Conservation (phyloP, 2,797 vertebrate species). For the Schizothorax lantsangensis region DNA sequence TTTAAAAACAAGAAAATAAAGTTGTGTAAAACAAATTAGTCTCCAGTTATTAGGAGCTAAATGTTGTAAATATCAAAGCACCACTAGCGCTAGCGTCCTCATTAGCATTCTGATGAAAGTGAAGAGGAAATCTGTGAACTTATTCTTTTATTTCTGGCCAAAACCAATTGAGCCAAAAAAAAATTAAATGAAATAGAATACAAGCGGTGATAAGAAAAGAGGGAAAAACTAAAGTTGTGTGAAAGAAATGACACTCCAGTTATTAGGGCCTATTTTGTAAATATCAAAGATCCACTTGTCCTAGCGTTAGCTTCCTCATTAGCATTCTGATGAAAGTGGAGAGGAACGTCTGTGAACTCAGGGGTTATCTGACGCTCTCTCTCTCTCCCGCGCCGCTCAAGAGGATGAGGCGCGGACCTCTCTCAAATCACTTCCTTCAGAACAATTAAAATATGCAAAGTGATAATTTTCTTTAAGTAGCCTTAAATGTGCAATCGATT, state of each 20-base stretch:
- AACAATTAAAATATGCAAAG: slow-evolving; percentile 99
- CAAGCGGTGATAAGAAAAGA: background rate
- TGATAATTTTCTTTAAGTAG: slow-evolving; percentile 99
- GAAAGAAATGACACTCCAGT: slow-evolving; percentile 94
- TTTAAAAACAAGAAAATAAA: slow-evolving; percentile 71
- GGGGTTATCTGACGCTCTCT: slow-evolving; percentile 94
- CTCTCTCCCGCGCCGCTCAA: slow-evolving; percentile 91
- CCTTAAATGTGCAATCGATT: slow-evolving; percentile 99
- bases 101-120: slow-evolving; percentile 51
- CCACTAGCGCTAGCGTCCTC: background rate
- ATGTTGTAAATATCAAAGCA: slow-evolving; percentile 93
- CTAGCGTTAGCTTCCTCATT: slow-evolving; percentile 91
- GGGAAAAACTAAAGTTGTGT: slow-evolving; percentile 86
- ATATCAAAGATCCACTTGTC: slow-evolving; percentile 98
- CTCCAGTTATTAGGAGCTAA: slow-evolving; percentile 90
- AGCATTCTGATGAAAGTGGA: slow-evolving; percentile 99
- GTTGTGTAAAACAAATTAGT: slow-evolving; percentile 95
- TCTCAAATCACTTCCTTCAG: slow-evolving; percentile 99
- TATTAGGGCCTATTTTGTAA: slow-evolving; percentile 99
- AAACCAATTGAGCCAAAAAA: background rate
- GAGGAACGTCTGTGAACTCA: slow-evolving; percentile 94
- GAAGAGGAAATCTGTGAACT: slow-evolving; percentile 83
- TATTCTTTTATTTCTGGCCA: slow-evolving; percentile 68
- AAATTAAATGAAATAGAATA: background rate
- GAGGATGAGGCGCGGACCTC: slow-evolving; percentile 98